Conservation (phyloP, 2,797 vertebrate species). For the Euthynnus affinis region DNA sequence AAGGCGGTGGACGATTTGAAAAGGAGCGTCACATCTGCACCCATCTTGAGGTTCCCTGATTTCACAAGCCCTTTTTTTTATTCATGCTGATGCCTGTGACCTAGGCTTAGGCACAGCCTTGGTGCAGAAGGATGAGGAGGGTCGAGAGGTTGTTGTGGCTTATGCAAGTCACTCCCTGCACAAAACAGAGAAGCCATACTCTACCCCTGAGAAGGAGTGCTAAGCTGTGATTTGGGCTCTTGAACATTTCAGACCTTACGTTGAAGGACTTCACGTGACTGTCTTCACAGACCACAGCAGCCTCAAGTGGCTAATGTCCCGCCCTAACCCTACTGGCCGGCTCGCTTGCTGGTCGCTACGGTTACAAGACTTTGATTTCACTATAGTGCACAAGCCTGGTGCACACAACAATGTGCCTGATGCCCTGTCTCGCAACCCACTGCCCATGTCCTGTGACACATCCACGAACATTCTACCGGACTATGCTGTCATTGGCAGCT, state of each 20-base stretch:
- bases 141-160: not conserved
- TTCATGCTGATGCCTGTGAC: constrained; percentile 16
- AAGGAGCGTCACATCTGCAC: not conserved
- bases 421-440: not conserved
- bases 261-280: not conserved
- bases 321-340: constrained; percentile 1
- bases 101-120: not conserved
- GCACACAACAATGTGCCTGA: not conserved
- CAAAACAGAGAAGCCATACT: not conserved
- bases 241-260: not conserved
- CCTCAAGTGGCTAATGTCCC: constrained; percentile 6
- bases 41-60: constrained; percentile 1
- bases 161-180: not conserved
- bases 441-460: not conserved
- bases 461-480: not conserved
- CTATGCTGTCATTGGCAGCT: not conserved
- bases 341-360: not conserved
- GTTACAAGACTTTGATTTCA: constrained; percentile 17
- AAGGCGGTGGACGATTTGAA: constrained; percentile 12
- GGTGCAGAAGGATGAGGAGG: not conserved
- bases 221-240: constrained; percentile 4
- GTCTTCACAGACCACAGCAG: constrained; percentile 6
- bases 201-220: not conserved
- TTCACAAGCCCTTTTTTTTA: constrained; percentile 9
- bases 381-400: constrained; percentile 10